Conservation (phyloP, 1,140 invertebrate genomes). For the Brachionus calyciflorus region DNA sequence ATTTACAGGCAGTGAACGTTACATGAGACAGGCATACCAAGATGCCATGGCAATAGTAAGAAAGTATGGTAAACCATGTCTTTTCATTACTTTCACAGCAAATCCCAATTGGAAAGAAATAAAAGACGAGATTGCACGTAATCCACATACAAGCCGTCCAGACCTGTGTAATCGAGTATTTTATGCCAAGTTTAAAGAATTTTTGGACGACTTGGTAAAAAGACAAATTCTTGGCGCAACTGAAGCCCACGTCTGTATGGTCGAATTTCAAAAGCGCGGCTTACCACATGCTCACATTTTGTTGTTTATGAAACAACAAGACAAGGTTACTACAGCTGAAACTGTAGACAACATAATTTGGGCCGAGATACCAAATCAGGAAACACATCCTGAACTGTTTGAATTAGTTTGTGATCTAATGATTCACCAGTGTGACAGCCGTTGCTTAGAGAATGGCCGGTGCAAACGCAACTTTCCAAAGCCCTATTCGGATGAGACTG, state of each 20-base stretch:
- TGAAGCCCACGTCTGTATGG: slow-evolving; percentile 54
- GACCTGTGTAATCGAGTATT: slow-evolving; percentile 63
- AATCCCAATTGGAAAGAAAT: slow-evolving; percentile 58
- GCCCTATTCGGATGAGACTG: slow-evolving; percentile 44
- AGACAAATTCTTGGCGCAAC: slow-evolving; percentile 54
- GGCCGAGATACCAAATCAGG: slow-evolving; percentile 48
- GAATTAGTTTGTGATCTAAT: slow-evolving; percentile 48
- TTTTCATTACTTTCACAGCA: slow-evolving; percentile 52
- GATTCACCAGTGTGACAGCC: slow-evolving; percentile 50
- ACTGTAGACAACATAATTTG: slow-evolving; percentile 45
- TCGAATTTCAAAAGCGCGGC: slow-evolving; percentile 65
- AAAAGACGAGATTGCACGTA: slow-evolving; percentile 50
- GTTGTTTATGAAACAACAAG: slow-evolving; percentile 53
- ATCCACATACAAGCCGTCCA: slow-evolving; percentile 55
- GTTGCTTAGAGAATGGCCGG: slow-evolving; percentile 48
- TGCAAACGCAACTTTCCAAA: slow-evolving; percentile 47
- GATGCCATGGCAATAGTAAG: slow-evolving; percentile 49
- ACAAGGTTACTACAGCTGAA: slow-evolving; percentile 31
- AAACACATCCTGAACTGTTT: slow-evolving; percentile 47
- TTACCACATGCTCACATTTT: slow-evolving; percentile 64
- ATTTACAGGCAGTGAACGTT: not conserved
- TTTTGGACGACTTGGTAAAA: slow-evolving; percentile 60
- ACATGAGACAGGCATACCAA: slow-evolving; percentile 43
- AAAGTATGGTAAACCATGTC: slow-evolving; percentile 48
- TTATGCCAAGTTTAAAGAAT: slow-evolving; percentile 59